Conservation (phyloP, 2,797 vertebrate genomes). For the Arrhamphus sclerolepis region DNA sequence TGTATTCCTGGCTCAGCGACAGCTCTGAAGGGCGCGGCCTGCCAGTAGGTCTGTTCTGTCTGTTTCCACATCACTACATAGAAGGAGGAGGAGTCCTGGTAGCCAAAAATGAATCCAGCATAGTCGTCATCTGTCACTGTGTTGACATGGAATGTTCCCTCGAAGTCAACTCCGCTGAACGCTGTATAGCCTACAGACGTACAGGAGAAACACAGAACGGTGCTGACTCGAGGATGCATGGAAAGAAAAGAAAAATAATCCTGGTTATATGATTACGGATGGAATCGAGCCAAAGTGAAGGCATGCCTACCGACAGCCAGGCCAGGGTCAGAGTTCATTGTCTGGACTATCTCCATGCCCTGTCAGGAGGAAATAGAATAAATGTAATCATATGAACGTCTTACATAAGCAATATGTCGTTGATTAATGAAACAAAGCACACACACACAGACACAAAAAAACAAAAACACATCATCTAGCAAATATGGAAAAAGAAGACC, state of each 20-base stretch:
- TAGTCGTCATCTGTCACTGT: conserved; percentile 97
- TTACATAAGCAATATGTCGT: no score
- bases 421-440: no score
- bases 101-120: conserved; percentile 97
- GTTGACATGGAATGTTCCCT: conserved; percentile 98
- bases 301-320: conserved; percentile 91
- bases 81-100: conserved; percentile 98
- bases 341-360: conserved; percentile 96
- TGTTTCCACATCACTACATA: conserved; percentile 99
- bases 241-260: not conserved
- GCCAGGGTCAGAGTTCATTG: conserved; percentile 99
- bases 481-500: not conserved
- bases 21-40: conserved; percentile 95
- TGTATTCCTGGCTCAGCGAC: conserved; percentile 98
- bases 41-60: conserved; percentile 99
- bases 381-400: not conserved
- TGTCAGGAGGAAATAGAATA: conserved; percentile 36
- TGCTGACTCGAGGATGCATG: not conserved
- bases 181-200: conserved; percentile 90
- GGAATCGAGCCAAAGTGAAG: not conserved
- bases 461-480: no score
- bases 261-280: conserved; percentile 1
- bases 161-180: conserved; percentile 97
- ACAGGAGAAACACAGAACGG: not conserved
- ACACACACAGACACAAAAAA: no score